Evolutionary conservation across 2,797 vertebrate species (phyloP), one percentile per base, ranked within the genome.

Genomic region (Mycteria americana): DNA sequence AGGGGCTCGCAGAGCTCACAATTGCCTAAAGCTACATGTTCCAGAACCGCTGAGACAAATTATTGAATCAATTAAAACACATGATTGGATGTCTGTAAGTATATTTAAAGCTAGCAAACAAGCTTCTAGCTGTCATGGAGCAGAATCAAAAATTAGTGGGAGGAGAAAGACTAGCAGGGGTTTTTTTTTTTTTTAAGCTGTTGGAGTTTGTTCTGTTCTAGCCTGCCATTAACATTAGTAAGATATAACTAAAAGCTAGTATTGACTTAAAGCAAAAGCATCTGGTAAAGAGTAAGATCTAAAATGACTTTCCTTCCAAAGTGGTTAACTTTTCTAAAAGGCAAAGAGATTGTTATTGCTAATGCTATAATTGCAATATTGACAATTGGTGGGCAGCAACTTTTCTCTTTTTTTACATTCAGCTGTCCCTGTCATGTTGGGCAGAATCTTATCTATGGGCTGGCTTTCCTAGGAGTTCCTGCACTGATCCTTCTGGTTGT

Each of bases 391-490:
- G 97, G 98, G 31, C 98, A 98, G 84, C 98, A 98, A 2, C 96
- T 98, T 5, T 98, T 98, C 63, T 98, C 98, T 24, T 98, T 97
- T 50, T 98, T 97, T 54, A 97, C 97, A 0, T 98, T 98, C 87
- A 98, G 73, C 33, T 98, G 98, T 85, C 98, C 98, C 16, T 98
- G 98, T 70, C 98, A 98, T 2, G 92, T 90, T 39, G 97, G 97
- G 27, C 97, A 97, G 62, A 98, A 98, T 28, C 95, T 98, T 76
- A 97, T 91, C 39, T 98, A 98, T 4, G 98, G 98, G 11, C 91
- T 98, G 39, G 97, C 98, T 86, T 98, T 98, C 88, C 92, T 98
- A 28, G 73, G 97, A 60, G 95, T 98, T 68, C 98, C 98, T 89
- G 97, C 98, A 18, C 72, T 98, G 68, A 96, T 98, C 28, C 97